A percentile compares a stretch with the other conserved stretches of the same genome.
Conservation (phyloP, 2,113 vertebrate genomes). For the Peromyscus polionotus region DNA sequence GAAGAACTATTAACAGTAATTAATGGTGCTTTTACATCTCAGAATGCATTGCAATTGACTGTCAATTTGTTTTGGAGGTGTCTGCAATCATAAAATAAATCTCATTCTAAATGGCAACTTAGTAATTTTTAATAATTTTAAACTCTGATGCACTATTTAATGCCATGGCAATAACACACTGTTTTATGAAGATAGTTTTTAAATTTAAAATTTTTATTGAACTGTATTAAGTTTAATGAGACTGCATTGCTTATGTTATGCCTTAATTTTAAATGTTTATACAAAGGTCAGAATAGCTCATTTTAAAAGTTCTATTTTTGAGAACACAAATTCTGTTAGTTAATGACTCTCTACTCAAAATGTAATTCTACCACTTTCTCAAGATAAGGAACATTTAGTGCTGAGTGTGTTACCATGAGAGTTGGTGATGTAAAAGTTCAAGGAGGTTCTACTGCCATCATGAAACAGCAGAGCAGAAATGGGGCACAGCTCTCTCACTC, state of each 20-base stretch:
- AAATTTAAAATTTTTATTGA: slow-evolving; percentile 67
- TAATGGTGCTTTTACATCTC: slow-evolving; percentile 81
- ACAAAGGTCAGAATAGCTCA: slow-evolving; percentile 54
- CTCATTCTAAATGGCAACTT: slow-evolving; percentile 76
- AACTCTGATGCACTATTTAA: slow-evolving; percentile 57
- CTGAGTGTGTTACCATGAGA: not conserved
- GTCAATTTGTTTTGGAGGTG: slow-evolving; percentile 68
- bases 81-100: slow-evolving; percentile 81
- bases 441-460: not conserved
- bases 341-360: slow-evolving; percentile 50
- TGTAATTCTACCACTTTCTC: not conserved
- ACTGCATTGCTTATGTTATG: slow-evolving; percentile 48
- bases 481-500: not conserved
- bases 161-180: slow-evolving; percentile 58
- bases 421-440: not conserved
- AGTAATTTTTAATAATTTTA: slow-evolving; percentile 79
- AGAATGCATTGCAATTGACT: slow-evolving; percentile 76
- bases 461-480: not conserved
- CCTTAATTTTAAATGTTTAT: slow-evolving; percentile 72
- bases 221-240: slow-evolving; percentile 64
- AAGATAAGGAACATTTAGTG: not conserved
- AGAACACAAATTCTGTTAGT: slow-evolving; percentile 53
- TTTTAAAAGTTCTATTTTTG: slow-evolving; percentile 54
- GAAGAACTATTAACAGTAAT: slow-evolving; percentile 80
- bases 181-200: slow-evolving; percentile 71